Evolutionary conservation across 1,140 invertebrate species (phyloP), one percentile per base, ranked within the genome.

Genomic region (Teleopsis dalmanni): DNA sequence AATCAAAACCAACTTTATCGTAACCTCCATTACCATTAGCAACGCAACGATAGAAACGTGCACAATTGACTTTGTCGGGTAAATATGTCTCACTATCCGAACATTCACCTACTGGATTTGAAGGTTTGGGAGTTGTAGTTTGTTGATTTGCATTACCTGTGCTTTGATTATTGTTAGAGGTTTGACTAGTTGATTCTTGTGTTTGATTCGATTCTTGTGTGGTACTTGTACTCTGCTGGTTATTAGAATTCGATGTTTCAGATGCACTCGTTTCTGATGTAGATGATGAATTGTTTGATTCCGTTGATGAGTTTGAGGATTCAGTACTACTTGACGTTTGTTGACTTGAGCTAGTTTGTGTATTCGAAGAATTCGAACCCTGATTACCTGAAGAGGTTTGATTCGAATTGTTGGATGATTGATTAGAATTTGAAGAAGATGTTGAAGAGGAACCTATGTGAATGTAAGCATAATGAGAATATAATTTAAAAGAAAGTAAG

Each of bases 21-120:
- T 70, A 81, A 2, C 72, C 73, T 11, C 72, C 75, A 27, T 71
- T 64, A 2, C 77, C 78, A 45, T 78, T 72, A 48, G 75, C 70
- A 0, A 84, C 78, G 64, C 84, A 86, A 56, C 82, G 74, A 52
- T 84, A 83, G 56, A 86, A 86, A 54, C 82, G 81, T 22, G 62
- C 11, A 66, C 69, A 68, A 77, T 76, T 25, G 60, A 64, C 38
- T 34, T 56, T 74, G 31, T 70, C 62, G 9, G 57, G 37, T 25
- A 69, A 57, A 54, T 84, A 87, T 7, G 84, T 84, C 65, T 83
- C 81, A n/a, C 64, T 56, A 14, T 57, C 51, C 44, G 77, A 75
- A 7, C 65, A 57, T 29, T 62, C 38, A 3, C 78, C 78, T 59
- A 78, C 76, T 1, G 60, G 51, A 29, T 52, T 59, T 6, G 51